Conservation (phyloP, 2,113 vertebrate genomes). For the Nycticebus coucang region DNA sequence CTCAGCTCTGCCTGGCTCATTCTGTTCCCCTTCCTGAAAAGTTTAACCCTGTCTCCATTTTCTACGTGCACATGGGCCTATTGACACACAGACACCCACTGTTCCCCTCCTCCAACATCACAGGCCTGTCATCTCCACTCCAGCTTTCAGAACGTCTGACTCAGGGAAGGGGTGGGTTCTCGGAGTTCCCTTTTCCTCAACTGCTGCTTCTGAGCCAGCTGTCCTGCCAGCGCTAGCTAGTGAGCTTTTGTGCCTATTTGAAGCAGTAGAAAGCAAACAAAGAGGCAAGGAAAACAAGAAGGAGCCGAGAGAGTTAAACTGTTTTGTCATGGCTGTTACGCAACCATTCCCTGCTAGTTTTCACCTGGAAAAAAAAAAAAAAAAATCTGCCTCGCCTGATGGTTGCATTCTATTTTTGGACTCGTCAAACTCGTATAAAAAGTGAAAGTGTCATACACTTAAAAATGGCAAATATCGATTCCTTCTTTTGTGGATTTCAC, state of each 20-base stretch:
- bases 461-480: neutral
- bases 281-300: neutral
- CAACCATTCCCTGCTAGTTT: neutral
- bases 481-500: neutral
- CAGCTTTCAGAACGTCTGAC: neutral
- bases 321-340: neutral
- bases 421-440: neutral
- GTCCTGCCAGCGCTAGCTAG: neutral
- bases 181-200: neutral
- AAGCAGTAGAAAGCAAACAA: neutral
- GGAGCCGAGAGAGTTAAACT: neutral
- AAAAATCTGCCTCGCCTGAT: neutral
- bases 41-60: neutral
- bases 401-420: neutral
- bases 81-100: accelerated
- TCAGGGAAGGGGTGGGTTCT: neutral
- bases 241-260: neutral
- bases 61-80: neutral
- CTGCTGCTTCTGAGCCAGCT: neutral
- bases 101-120: neutral
- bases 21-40: neutral
- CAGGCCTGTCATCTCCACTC: neutral
- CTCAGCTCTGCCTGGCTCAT: neutral
- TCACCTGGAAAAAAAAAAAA: neutral
- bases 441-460: neutral